phyloP scores from a whole-genome alignment of 2,888 invertebrate species.

The Palloptera scutellata region DNA sequence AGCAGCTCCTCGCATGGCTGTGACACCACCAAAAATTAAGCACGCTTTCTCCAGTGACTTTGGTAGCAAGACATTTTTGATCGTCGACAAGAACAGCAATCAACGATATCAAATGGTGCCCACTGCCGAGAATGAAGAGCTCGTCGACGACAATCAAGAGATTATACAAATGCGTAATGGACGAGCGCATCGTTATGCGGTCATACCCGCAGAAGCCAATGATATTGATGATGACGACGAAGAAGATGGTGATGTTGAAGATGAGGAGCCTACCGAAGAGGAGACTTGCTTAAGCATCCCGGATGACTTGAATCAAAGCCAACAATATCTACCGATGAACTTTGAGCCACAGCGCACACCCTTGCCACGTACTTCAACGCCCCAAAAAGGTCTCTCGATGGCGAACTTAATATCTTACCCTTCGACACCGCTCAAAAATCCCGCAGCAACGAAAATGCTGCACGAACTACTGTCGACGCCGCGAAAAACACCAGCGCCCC shows the following conservation, averaged over 20 bases:
- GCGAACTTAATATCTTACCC: slow-evolving; percentile 47
- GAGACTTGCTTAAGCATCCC: slow-evolving; percentile 63
- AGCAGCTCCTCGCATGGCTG: slow-evolving; percentile 5
- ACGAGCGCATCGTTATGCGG: slow-evolving; percentile 67
- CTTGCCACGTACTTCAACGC: slow-evolving; percentile 57
- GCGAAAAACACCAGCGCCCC: slow-evolving; percentile 68
- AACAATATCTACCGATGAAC: slow-evolving; percentile 41
- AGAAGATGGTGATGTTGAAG: slow-evolving; percentile 60
- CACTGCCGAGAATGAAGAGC: slow-evolving; percentile 69
- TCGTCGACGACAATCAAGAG: slow-evolving; percentile 64
- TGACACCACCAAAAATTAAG: slow-evolving; percentile 50
- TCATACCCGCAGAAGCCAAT: slow-evolving; percentile 67
- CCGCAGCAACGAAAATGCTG: slow-evolving; percentile 78
- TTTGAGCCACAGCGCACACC: slow-evolving; percentile 43
- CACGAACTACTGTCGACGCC: slow-evolving; percentile 80
- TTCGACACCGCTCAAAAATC: slow-evolving; percentile 69
- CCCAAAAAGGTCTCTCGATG: slow-evolving; percentile 51
- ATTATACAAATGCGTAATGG: slow-evolving; percentile 65
- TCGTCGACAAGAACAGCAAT: slow-evolving; percentile 68
- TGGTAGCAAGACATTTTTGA: slow-evolving; percentile 61
- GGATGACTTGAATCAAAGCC: slow-evolving; percentile 63
- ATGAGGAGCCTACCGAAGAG: slow-evolving; percentile 60
- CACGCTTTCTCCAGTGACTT: slow-evolving; percentile 64
- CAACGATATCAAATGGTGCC: slow-evolving; percentile 73
- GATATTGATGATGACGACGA: slow-evolving; percentile 54